phyloP scores from a whole-genome alignment of 2,113 vertebrate genomes.

The Lota lota region DNA sequence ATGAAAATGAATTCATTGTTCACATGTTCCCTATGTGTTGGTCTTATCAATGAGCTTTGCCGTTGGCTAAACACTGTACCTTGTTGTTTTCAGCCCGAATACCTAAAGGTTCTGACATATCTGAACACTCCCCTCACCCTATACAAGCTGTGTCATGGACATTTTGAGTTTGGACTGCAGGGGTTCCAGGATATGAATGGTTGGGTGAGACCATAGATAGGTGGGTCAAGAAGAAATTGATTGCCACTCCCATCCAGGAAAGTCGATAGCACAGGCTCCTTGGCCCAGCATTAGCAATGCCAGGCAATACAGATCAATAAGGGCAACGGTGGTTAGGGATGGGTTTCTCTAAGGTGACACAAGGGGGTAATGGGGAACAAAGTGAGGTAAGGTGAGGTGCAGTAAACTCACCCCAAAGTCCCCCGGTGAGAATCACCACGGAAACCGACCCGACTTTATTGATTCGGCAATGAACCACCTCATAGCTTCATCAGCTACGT shows the following conservation, averaged over 20 bases:
- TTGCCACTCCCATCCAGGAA: not conserved
- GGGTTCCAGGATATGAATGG: not conserved
- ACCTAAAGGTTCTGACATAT: not conserved
- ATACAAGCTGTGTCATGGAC: conserved; percentile 34
- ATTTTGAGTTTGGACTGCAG: not conserved
- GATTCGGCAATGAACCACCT: too few species aligned
- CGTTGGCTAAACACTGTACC: conserved; percentile 55
- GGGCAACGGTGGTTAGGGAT: too few species aligned
- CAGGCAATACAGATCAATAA: too few species aligned
- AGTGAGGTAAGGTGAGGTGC: not conserved
- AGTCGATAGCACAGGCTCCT: not conserved
- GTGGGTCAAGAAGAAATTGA: not conserved
- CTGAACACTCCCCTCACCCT: not conserved
- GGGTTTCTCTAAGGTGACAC: too few species aligned
- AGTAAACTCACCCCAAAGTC: not conserved
- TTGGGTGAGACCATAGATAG: not conserved
- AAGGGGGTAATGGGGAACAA: not conserved
- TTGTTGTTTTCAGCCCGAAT: conserved; percentile 16
- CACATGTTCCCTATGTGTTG: conserved; percentile 24
- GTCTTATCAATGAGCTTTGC: conserved; percentile 37
- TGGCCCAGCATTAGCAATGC: not conserved
- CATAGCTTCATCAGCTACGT: too few species aligned
- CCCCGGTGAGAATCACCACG: not conserved
- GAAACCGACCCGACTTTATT: too few species aligned
- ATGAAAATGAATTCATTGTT: conserved; percentile 6